Base-by-base conservation (phyloP, 2,888 invertebrate genomes). In the Synergus gifuensis region DNA sequence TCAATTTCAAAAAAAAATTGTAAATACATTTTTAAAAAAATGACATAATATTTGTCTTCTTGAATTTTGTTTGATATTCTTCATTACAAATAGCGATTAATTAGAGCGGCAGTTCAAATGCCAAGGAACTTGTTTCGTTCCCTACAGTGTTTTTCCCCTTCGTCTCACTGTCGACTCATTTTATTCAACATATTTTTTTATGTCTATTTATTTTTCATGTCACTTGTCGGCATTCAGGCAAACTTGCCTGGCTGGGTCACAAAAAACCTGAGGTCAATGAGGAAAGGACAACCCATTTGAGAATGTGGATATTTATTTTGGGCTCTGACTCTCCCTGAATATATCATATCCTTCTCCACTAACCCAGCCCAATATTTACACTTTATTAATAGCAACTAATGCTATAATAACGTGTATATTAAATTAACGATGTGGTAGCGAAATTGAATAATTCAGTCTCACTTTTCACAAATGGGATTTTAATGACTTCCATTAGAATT, bases 221-320 rank as follows among this genome's bases (percentile, higher is more conserved):
- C 49, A 36, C 28, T 69, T 28, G 49, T 16, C 69, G 28, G 28
- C 69, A 49, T 73, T 49, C 22, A 73, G 73, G 54, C 49, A 73
- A 73, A 49, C 73, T 36, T 28, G 49, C 49, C 36, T 49, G 73
- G 49, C 54, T 73, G 18, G 49, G 73, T 54, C 73, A 54, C 36
- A 49, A 73, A 73, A 69, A 54, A 54, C 36, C n/a, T n/a, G 36
- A 73, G 49, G 73, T 54, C 49, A 73, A 54, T 73, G 54, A 73
- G 73, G 73, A 73, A 73, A 73, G 73, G 73, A 73, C 54, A 73
- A 69, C 69, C 49, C 49, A 73, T 54, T 54, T 73, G 16, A 54
- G 73, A 73, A 73, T 73, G 54, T 73, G 49, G 49, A 73, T 54
- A 73, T 73, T 73, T 73, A 73, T 73, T 73, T 73, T 73, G 46